Conservation (phyloP, 2,797 vertebrate species). For the Rhinoraja longicauda region DNA sequence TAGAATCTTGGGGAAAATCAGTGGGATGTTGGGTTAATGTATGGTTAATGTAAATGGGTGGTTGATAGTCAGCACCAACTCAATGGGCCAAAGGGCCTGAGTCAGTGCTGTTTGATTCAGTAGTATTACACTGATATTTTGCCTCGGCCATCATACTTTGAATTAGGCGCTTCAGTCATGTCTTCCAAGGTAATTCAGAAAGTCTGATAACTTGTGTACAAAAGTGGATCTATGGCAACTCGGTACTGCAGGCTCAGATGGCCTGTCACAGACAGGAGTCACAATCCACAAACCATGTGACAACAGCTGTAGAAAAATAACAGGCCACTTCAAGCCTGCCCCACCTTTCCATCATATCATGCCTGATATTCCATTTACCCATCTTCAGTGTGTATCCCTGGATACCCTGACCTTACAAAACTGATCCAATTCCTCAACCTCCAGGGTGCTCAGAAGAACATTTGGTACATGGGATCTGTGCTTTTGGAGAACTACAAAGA, state of each 20-base stretch:
- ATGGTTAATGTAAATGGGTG: no score
- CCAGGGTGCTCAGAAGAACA: background rate
- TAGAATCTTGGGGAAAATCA: no score
- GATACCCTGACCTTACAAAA: background rate
- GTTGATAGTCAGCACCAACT: no score
- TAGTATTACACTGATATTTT: background rate
- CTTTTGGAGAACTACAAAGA: background rate
- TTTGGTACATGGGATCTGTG: background rate
- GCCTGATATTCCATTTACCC: background rate
- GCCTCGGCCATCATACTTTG: background rate
- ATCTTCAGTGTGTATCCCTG: background rate
- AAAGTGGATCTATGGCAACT: no score
- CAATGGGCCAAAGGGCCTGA: no score
- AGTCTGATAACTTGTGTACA: background rate
- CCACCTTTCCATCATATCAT: background rate
- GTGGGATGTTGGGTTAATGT: background rate
- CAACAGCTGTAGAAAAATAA: background rate
- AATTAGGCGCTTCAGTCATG: no score
- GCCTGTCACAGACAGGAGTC: background rate
- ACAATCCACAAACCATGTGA: background rate
- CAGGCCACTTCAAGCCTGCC: background rate
- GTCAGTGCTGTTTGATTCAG: no score
- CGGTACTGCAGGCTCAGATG: background rate
- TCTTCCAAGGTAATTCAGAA: background rate
- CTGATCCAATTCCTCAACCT: background rate